Conservation (phyloP, 2,797 vertebrate species). For the Tolypeutes matacus region DNA sequence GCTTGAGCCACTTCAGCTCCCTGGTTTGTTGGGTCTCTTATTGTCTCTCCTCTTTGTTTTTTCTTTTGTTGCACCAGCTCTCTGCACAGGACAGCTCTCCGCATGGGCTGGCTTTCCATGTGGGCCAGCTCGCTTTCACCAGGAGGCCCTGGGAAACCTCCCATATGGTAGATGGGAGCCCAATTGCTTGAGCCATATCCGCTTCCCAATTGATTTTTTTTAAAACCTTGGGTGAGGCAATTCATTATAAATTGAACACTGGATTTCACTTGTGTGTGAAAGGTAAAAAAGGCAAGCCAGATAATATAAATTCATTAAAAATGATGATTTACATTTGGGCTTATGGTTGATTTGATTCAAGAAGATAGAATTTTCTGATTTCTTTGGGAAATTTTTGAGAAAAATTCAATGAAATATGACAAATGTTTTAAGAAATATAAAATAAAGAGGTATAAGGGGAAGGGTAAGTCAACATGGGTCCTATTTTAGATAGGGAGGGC, state of each 20-base stretch:
- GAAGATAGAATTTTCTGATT: not conserved
- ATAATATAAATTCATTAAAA: not conserved
- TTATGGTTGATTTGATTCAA: not conserved
- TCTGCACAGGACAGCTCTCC: no score
- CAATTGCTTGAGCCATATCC: no score
- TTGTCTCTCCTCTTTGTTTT: no score
- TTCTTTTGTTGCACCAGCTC: no score
- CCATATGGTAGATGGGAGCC: no score
- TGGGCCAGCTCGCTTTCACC: no score
- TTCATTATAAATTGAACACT: not conserved
- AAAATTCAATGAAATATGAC: not conserved
- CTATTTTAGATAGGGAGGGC: not conserved
- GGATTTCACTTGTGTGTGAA: not conserved
- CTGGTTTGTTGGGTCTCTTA: no score
- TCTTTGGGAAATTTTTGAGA: conserved; percentile 14
- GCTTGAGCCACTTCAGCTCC: no score
- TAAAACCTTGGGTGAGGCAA: not conserved
- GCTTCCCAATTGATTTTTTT: not conserved
- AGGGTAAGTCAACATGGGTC: not conserved
- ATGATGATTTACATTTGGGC: not conserved
- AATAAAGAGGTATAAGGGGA: not conserved
- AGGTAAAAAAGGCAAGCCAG: not conserved
- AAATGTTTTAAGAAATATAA: not conserved
- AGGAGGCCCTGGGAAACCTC: no score
- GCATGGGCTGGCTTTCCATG: no score